A percentile compares a stretch with the other conserved stretches of the same genome.
phyloP scores from a whole-genome alignment of 2,113 vertebrate species.

The Phylloscopus whistleri region DNA sequence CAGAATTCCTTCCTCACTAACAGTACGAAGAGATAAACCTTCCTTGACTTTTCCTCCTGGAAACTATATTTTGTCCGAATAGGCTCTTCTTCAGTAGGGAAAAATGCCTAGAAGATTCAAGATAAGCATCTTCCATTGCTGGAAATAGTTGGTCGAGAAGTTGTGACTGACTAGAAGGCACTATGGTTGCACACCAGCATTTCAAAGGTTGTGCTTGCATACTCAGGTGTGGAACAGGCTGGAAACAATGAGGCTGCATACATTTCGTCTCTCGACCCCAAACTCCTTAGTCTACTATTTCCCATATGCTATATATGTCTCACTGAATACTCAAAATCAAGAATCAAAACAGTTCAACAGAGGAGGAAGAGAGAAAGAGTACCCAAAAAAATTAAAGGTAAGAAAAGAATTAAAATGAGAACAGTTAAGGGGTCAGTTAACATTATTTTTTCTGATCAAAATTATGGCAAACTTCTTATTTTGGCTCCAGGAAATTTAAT shows the following conservation, averaged over 20 bases:
- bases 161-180: background rate
- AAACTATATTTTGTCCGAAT: background rate
- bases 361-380: background rate
- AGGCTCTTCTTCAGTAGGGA: background rate
- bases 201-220: background rate
- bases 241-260: background rate
- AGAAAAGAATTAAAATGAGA: background rate
- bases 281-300: background rate
- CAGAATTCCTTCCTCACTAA: background rate
- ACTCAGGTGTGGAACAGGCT: background rate
- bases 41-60: background rate
- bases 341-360: background rate
- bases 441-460: background rate
- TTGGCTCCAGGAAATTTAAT: background rate
- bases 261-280: background rate
- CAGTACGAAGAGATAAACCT: background rate
- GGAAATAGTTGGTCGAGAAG: background rate
- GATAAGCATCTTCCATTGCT: background rate
- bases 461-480: background rate
- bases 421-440: background rate
- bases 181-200: accelerated
- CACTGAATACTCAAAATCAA: background rate
- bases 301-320: accelerated
- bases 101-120: background rate
- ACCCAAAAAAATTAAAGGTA: background rate